phyloP scores from a whole-genome alignment of 2,113 vertebrate species.

The Eudyptes chrysolophus region DNA sequence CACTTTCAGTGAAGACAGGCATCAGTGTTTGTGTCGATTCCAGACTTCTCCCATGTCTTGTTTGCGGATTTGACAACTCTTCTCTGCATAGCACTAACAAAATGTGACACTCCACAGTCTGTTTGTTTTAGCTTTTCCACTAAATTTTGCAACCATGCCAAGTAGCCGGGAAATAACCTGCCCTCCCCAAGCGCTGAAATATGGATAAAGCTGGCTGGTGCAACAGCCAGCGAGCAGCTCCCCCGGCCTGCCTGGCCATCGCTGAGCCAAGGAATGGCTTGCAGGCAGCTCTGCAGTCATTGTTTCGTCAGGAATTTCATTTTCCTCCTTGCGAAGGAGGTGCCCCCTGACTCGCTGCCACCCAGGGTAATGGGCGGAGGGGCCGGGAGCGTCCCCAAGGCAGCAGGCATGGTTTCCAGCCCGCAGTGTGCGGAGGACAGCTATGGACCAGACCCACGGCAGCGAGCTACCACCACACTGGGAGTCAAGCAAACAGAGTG shows the following conservation, averaged over 20 bases:
- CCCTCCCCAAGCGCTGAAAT: neutral
- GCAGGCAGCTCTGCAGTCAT: neutral
- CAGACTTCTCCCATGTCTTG: neutral
- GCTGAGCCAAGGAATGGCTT: accelerated
- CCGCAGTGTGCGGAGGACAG: neutral
- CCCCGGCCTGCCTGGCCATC: accelerated
- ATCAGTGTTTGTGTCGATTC: neutral
- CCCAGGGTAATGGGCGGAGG: accelerated
- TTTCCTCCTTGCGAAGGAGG: neutral
- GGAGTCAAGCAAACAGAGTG: accelerated
- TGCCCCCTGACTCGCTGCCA: neutral
- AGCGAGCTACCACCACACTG: accelerated
- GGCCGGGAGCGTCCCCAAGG: neutral
- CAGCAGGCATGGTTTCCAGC: accelerated
- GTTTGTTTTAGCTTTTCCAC: conserved; percentile 21
- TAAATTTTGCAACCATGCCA: neutral
- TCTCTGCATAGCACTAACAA: neutral
- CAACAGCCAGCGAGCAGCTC: neutral
- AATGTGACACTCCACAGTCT: neutral
- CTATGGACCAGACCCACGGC: too few relatives aligned
- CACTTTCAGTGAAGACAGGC: neutral
- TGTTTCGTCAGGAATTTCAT: neutral
- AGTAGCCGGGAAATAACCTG: neutral
- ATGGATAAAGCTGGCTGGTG: accelerated
- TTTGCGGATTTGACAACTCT: neutral